These are phyloP conservation scores for Lateolabrax maculatus DNA, from an alignment of 2,797 vertebrate genomes.

Conservation along the genomic window DNA sequence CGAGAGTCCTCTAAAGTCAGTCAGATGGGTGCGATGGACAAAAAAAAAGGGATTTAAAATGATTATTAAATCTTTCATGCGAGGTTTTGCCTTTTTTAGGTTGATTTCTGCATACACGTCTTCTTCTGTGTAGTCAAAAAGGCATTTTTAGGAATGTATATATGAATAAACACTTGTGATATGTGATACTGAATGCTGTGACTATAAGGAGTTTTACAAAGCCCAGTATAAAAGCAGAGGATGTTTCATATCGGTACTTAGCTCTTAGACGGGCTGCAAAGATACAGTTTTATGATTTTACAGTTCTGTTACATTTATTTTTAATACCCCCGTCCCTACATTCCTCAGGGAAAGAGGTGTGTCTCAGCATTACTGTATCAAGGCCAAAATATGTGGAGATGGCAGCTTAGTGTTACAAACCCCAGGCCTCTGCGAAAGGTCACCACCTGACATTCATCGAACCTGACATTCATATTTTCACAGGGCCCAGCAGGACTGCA, in stretches of 20 bases:
- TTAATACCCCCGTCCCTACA: background rate
- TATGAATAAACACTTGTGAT: background rate
- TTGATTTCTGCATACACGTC: background rate
- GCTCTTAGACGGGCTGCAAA: background rate
- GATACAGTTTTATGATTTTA: background rate
- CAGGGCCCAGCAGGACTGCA: constrained; percentile 57
- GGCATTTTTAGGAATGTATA: no score
- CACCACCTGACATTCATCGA: constrained; percentile 52
- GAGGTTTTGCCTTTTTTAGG: background rate
- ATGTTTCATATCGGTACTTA: background rate
- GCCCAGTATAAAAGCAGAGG: background rate
- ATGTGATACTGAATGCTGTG: background rate
- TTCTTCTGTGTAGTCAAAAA: background rate
- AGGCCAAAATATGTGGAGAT: constrained; percentile 44
- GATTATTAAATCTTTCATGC: background rate
- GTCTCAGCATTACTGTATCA: constrained; percentile 35
- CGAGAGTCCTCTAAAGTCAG: background rate
- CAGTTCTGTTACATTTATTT: constrained; percentile 28
- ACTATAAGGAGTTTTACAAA: background rate
- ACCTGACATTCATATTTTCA: constrained; percentile 54
- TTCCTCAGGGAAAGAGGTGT: constrained; percentile 27
- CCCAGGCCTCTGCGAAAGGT: constrained; percentile 61
- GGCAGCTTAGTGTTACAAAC: constrained; percentile 62
- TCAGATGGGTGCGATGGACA: background rate
- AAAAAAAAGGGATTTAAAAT: background rate